These are phyloP conservation scores for Ganaspis brasiliensis DNA, from an alignment of 2,888 invertebrate genomes.

Conservation along the genomic window DNA sequence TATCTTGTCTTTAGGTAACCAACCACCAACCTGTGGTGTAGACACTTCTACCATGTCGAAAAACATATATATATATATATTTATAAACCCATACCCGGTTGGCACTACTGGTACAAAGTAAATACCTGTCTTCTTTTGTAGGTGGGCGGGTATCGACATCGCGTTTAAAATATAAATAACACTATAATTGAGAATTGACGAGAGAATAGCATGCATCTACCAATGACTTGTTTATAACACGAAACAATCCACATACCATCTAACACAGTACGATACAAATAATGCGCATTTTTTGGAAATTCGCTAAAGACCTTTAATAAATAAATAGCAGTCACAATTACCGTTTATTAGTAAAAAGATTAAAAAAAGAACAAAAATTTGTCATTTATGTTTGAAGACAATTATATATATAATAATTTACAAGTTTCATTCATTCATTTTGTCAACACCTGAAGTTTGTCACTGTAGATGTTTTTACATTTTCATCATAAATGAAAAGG, in stretches of 20 bases:
- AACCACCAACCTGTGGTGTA: slow-evolving; percentile 25
- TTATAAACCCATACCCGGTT: not conserved
- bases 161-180: slow-evolving; percentile 70
- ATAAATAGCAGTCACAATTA: no score
- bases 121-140: not conserved
- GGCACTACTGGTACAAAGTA: slow-evolving; percentile 45
- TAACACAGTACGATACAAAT: slow-evolving; percentile 20
- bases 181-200: slow-evolving; percentile 74
- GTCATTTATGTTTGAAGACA: no score
- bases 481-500: no score
- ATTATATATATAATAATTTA: no score
- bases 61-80: slow-evolving; percentile 2
- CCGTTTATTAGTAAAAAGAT: no score
- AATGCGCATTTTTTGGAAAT: not conserved
- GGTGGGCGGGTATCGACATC: slow-evolving; percentile 58
- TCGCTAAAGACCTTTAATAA: no score
- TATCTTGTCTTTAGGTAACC: slow-evolving; percentile 65
- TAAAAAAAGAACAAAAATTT: no score
- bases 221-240: slow-evolving; percentile 59
- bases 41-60: not conserved
- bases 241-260: slow-evolving; percentile 42
- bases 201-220: slow-evolving; percentile 70
- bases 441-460: no score
- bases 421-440: no score
- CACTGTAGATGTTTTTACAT: no score